Evolutionary conservation across 1,140 invertebrate species (phyloP).

Genomic region (Acromyrmex echinatior): DNA sequence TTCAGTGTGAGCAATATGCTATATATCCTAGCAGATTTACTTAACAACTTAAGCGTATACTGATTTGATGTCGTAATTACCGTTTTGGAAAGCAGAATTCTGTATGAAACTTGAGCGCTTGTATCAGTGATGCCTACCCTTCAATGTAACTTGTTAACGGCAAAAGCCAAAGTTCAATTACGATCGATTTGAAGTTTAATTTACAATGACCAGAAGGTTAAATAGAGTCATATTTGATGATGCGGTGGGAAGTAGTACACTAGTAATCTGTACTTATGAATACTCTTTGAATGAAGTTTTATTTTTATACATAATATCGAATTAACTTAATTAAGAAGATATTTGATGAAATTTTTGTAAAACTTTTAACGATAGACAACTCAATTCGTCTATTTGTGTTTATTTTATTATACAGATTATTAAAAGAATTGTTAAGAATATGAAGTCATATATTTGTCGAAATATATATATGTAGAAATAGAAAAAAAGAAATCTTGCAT

Average conservation of each 20-base stretch:
- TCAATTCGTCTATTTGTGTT: background rate
- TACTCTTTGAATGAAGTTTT: background rate
- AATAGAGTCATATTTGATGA: constrained; percentile 25
- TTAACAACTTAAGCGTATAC: background rate
- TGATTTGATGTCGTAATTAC: constrained; percentile 25
- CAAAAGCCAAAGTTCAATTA: constrained; percentile 58
- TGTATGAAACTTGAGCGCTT: constrained; percentile 26
- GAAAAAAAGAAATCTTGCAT: background rate
- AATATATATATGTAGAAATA: background rate
- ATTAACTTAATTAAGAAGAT: background rate
- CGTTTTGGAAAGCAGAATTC: constrained; percentile 37
- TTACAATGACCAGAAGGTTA: constrained; percentile 60
- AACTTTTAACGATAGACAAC: background rate
- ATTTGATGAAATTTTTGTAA: background rate
- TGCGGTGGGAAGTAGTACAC: constrained; percentile 10
- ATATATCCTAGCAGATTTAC: constrained; percentile 14
- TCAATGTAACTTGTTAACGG: constrained; percentile 22
- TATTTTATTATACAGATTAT: constrained; percentile 2
- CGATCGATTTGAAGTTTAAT: constrained; percentile 57
- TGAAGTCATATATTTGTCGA: background rate
- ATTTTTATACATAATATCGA: background rate
- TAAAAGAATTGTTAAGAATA: background rate
- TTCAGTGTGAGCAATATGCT: constrained; percentile 8
- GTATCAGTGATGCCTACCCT: background rate
- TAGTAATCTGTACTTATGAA: background rate